Conservation (phyloP, 2,797 vertebrate species). For the Halcyon leucocephala region DNA sequence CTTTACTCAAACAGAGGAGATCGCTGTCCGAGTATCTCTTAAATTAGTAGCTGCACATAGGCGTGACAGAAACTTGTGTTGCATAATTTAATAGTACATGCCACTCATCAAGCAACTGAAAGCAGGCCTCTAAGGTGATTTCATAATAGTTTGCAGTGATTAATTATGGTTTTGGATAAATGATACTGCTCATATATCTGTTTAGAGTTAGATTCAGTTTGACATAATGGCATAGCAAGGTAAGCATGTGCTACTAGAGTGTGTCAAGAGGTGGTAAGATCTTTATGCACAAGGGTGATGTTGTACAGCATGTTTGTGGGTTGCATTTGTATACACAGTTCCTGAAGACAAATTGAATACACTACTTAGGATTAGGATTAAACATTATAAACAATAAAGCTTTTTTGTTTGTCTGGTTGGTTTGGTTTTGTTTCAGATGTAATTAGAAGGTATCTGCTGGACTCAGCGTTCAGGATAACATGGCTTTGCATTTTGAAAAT, state of each 20-base stretch:
- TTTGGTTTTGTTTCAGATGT: not conserved
- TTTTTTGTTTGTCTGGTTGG: not conserved
- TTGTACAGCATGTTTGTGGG: not conserved
- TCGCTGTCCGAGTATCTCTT: not conserved
- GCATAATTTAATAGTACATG: slow-evolving; percentile 16
- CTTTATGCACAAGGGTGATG: not conserved
- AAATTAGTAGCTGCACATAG: not conserved
- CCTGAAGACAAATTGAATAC: not conserved
- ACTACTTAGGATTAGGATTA: not conserved
- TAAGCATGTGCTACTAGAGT: not conserved
- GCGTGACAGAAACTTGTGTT: not conserved
- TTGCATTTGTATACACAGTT: not conserved
- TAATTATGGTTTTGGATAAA: not conserved
- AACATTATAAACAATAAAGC: not conserved
- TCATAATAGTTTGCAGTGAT: slow-evolving; percentile 5
- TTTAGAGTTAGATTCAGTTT: not conserved
- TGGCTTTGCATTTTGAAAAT: not conserved
- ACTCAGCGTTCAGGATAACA: not conserved
- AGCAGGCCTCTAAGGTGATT: slow-evolving; percentile 4
- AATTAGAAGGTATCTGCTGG: not conserved
- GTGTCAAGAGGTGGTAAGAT: not conserved
- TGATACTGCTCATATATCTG: not conserved
- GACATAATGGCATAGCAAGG: not conserved
- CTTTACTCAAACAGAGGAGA: not conserved
- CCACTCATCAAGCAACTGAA: not conserved